Evolutionary conservation across 2,797 vertebrate species (phyloP).

Genomic region (Amniataba percoides): DNA sequence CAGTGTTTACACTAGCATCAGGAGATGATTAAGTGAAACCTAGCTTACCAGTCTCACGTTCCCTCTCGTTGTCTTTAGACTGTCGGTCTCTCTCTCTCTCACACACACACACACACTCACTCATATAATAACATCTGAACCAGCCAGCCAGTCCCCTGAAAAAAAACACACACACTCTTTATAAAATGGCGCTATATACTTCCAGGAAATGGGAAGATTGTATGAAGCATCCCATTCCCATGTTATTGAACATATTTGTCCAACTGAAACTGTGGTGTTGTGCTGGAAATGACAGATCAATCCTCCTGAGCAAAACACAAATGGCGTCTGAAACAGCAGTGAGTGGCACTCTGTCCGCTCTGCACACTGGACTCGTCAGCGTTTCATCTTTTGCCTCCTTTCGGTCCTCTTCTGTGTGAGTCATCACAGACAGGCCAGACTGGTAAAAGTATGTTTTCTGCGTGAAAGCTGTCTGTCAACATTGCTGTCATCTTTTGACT

Average conservation of each 20-base stretch:
- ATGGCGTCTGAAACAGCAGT: not conserved
- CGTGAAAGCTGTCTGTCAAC: not conserved
- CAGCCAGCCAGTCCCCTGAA: not conserved
- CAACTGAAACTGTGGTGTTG: constrained; percentile 1
- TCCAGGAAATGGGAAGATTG: constrained; percentile 7
- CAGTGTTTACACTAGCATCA: constrained; percentile 81
- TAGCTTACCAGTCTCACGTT: constrained; percentile 70
- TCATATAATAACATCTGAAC: constrained; percentile 27
- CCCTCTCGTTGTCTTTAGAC: constrained; percentile 48
- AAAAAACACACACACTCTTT: constrained; percentile 1
- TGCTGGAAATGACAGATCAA: constrained; percentile 17
- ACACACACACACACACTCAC: constrained; percentile 13
- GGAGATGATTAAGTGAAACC: constrained; percentile 79
- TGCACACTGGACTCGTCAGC: not conserved
- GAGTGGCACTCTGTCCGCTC: not conserved
- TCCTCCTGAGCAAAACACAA: constrained; percentile 13
- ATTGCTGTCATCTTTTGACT: not conserved
- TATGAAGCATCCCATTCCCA: not conserved
- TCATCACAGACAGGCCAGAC: not conserved
- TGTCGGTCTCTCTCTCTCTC: constrained; percentile 22
- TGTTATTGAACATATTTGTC: constrained; percentile 29
- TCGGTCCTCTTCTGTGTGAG: not conserved
- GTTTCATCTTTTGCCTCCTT: not conserved
- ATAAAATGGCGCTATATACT: not conserved
- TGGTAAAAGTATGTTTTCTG: not conserved